Conservation (phyloP, 2,888 invertebrate genomes). For the Slavum lentiscoides region DNA sequence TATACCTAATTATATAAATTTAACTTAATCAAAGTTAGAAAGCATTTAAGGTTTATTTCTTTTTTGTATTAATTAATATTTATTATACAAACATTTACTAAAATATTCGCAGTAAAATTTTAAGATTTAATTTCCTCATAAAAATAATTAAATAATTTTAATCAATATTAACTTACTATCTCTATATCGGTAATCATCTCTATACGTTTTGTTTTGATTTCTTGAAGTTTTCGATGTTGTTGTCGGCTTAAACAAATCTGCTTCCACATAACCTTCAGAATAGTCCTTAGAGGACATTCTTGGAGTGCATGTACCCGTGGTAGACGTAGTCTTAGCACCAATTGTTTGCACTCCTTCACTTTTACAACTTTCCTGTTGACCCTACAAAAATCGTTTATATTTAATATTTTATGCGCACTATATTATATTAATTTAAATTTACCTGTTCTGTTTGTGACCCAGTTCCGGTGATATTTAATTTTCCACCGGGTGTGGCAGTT, state of each 20-base stretch:
- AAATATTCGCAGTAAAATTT: no score
- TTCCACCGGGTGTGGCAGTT: constrained; percentile 57
- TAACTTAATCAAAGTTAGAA: no score
- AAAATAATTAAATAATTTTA: background rate
- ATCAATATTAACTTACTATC: constrained; percentile 35
- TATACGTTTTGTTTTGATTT: constrained; percentile 48
- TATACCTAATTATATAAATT: no score
- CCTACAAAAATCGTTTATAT: constrained; percentile 42
- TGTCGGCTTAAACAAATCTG: constrained; percentile 35
- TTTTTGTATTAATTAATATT: no score
- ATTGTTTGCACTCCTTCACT: constrained; percentile 85
- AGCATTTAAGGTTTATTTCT: no score
- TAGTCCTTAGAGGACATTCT: constrained; percentile 54
- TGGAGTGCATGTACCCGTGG: constrained; percentile 58
- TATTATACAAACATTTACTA: no score
- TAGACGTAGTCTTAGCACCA: constrained; percentile 59
- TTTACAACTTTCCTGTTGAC: constrained; percentile 66
- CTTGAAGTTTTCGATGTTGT: constrained; percentile 31
- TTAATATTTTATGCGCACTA: constrained; percentile 6
- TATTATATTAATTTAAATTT: constrained; percentile 19
- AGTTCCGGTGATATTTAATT: constrained; percentile 56
- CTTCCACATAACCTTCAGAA: constrained; percentile 39
- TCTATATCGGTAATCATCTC: constrained; percentile 42
- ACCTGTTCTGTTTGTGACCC: constrained; percentile 58
- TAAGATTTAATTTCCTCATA: no score